Conservation (phyloP, 2,888 invertebrate genomes). For the Erpobdella octoculata region DNA sequence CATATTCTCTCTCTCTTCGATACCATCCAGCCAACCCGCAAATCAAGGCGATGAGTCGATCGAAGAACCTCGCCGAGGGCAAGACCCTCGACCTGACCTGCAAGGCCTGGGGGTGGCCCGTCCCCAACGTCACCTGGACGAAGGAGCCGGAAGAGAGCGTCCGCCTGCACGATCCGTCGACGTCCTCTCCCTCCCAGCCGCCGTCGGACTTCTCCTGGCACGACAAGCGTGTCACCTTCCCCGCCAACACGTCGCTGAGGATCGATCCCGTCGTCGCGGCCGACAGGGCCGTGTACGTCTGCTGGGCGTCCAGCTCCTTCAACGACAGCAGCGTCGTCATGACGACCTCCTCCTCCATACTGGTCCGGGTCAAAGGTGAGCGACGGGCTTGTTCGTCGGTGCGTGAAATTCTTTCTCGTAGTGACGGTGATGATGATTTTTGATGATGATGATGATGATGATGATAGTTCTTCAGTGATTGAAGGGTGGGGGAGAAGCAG, state of each 20-base stretch:
- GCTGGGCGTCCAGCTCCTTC: constrained; percentile 9
- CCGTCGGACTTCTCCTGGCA: not conserved
- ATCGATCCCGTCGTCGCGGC: not conserved
- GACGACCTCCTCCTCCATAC: constrained; percentile 8
- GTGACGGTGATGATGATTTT: not conserved
- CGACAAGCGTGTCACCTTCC: constrained; percentile 6
- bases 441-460: not conserved
- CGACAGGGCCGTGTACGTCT: constrained; percentile 25
- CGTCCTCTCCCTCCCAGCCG: not conserved
- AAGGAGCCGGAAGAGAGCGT: not conserved
- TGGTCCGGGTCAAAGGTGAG: constrained; percentile 28
- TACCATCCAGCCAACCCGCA: constrained; percentile 28
- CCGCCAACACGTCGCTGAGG: constrained; percentile 7
- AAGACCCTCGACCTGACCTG: constrained; percentile 23
- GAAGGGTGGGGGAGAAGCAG: too few relatives aligned
- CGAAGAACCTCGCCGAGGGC: constrained; percentile 25
- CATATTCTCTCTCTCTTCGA: too few relatives aligned
- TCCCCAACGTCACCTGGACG: constrained; percentile 21
- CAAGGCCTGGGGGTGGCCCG: constrained; percentile 29
- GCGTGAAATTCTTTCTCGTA: too few relatives aligned
- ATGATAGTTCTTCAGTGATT: too few relatives aligned
- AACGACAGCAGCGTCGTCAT: constrained; percentile 9
- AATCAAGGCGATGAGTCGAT: constrained; percentile 28
- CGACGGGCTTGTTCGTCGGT: too few relatives aligned
- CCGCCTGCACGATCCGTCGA: too few relatives aligned